Evolutionary conservation across 2,797 vertebrate genomes (phyloP), one percentile per base, ranked within the genome.

Genomic region (Xerus rutilus): DNA sequence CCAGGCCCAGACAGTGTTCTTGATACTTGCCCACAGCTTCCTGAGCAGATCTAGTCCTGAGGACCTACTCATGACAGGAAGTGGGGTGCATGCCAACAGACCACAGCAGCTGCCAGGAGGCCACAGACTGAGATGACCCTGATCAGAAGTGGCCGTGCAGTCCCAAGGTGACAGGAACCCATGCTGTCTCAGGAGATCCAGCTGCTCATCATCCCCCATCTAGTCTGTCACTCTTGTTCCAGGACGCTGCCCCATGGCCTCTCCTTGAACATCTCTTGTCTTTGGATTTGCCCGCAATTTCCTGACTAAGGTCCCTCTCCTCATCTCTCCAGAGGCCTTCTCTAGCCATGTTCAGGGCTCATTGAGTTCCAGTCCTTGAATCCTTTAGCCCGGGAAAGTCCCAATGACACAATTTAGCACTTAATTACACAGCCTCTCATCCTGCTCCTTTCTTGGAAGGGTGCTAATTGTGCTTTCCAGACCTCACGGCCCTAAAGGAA

Each of bases 371-470:
- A 1, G 8, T 35, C 28, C 94, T 73, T 28, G 74, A 89, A 72
- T 79, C 62, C 47, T 88, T 47, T 5, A 65, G 57, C 70, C 84
- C 18, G 2, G 47, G 70, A 88, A 30, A 81, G 47, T 65, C 43
- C 8, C 1, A 52, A 28, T 21, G 94, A 89, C 65, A 84, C 43
- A 72, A 18, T 69, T 67, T 67, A 87, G 69, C 73, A 79, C 67
- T 82, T 92, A 78, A 89, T 65, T 67, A 94, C 52, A 94, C 74
- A 89, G 20, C 59, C 8, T 81, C 59, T 83, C 91, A n/a, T 89
- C 90, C 79, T 45, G 45, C 30, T 86, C 43, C 91, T 74, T 45
- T 91, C 74, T 90, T 92, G 82, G 25, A 72, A 94, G 73, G 43
- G 69, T 49, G 35, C 45, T 77, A 76, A 82, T 4, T 69, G 45